Percentiles rank a stretch among this genome's conserved stretches.
Evolutionary conservation across 2,888 invertebrate species (phyloP).

Genomic region (Zeuzera pyrina): DNA sequence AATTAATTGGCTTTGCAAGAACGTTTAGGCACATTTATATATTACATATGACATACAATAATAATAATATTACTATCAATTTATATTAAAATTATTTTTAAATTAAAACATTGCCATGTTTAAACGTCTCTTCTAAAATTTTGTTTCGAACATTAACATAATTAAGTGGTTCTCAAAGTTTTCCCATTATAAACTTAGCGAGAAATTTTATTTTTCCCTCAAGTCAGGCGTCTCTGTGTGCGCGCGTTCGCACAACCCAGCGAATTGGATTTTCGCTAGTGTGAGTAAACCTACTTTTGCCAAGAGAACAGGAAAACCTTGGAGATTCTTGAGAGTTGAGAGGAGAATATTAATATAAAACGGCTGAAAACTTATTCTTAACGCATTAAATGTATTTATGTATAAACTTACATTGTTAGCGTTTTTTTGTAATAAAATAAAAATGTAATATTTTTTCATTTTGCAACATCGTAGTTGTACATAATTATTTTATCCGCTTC

Average conservation of each 20-base stretch:
- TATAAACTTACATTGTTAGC: slow-evolving; percentile 1
- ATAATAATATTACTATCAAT: too few species aligned
- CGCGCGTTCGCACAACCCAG: slow-evolving; percentile 56
- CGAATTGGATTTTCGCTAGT: slow-evolving; percentile 70
- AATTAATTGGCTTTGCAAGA: too few species aligned
- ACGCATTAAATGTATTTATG: slow-evolving; percentile 1
- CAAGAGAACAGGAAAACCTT: slow-evolving; percentile 63
- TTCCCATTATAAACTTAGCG: slow-evolving; percentile 74
- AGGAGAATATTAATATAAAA: slow-evolving; percentile 62
- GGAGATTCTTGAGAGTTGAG: slow-evolving; percentile 66
- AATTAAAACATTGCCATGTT: slow-evolving; percentile 64
- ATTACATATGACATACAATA: too few species aligned
- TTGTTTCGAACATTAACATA: slow-evolving; percentile 74
- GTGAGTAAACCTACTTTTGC: slow-evolving; percentile 71
- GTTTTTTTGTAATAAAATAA: too few species aligned
- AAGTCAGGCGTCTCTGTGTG: slow-evolving; percentile 65
- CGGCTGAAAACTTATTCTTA: slow-evolving; percentile 31
- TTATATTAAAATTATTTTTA: slow-evolving; percentile 22
- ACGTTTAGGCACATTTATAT: too few species aligned
- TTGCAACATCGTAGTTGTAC: too few species aligned
- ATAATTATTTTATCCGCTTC: too few species aligned
- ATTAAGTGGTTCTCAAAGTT: slow-evolving; percentile 74
- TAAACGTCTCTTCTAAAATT: slow-evolving; percentile 70
- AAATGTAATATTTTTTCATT: too few species aligned
- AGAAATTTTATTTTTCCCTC: slow-evolving; percentile 74